These are phyloP conservation scores for Drosophila merina DNA, from an alignment of 2,888 invertebrate genomes.

Conservation along the genomic window DNA sequence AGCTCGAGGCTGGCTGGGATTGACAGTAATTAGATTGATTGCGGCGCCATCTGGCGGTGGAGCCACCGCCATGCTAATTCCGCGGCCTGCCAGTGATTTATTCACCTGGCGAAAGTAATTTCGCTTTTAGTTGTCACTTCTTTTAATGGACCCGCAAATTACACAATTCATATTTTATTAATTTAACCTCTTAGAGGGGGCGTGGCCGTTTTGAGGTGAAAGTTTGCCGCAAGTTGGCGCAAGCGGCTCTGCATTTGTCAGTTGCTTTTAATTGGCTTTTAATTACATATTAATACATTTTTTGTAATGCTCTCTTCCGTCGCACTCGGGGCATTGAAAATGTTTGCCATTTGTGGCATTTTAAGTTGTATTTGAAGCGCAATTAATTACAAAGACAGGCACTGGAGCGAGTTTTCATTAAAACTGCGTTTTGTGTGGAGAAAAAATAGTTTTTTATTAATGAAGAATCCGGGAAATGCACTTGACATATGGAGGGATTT, in stretches of 20 bases:
- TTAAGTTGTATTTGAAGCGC: conserved; percentile 38
- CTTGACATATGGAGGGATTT: neutral
- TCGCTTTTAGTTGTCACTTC: conserved; percentile 36
- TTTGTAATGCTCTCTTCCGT: conserved; percentile 2
- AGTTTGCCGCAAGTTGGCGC: conserved; percentile 15
- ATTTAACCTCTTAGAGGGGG: conserved; percentile 16
- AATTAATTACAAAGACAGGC: conserved; percentile 46
- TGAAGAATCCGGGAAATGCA: neutral
- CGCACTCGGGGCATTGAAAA: conserved; percentile 43
- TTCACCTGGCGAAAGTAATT: conserved; percentile 73
- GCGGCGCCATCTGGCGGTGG: conserved; percentile 48
- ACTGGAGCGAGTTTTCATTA: conserved; percentile 3
- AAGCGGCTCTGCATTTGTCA: conserved; percentile 20
- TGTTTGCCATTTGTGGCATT: conserved; percentile 34
- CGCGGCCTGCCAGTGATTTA: conserved; percentile 55
- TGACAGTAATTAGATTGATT: conserved; percentile 79
- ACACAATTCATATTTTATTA: conserved; percentile 20
- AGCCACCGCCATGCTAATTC: conserved; percentile 60
- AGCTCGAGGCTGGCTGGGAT: conserved; percentile 43
- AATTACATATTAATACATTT: conserved; percentile 54
- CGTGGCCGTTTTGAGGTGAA: conserved; percentile 20
- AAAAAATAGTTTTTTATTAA: conserved; percentile 11
- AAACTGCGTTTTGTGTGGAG: conserved; percentile 8
- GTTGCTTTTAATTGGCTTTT: conserved; percentile 61
- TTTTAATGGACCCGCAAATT: conserved; percentile 7